Conservation (phyloP, 2,113 vertebrate species). For the Zosterops pallidus region DNA sequence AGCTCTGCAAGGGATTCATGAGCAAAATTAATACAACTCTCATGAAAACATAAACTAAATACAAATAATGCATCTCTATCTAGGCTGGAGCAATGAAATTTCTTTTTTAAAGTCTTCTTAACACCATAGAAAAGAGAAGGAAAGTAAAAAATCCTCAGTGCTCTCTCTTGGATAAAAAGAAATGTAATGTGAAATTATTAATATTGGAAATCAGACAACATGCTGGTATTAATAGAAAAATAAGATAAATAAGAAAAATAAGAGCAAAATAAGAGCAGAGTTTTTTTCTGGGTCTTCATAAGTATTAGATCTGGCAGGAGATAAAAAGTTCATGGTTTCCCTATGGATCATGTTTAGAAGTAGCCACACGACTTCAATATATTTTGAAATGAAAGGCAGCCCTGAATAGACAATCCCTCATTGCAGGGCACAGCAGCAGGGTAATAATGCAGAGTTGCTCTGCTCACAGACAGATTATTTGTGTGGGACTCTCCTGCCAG, state of each 20-base stretch:
- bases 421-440: background rate
- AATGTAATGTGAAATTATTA: background rate
- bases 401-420: background rate
- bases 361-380: fast-evolving
- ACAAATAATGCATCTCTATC: background rate
- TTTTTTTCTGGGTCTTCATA: background rate
- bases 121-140: background rate
- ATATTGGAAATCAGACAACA: background rate
- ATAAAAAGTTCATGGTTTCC: background rate
- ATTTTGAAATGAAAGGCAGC: background rate
- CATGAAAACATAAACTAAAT: background rate
- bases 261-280: background rate
- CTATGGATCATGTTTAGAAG: background rate
- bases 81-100: background rate
- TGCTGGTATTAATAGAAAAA: background rate
- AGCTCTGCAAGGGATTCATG: background rate
- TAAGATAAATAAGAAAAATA: background rate
- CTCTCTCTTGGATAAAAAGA: background rate
- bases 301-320: background rate
- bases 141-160: background rate
- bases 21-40: background rate
- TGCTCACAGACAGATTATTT: background rate
- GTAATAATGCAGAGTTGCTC: background rate
- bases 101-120: background rate
- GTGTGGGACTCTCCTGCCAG: background rate